Evolutionary conservation across 2,888 invertebrate species (phyloP), one percentile per base, ranked within the genome.

Genomic region (Dexiosoma caninum): DNA sequence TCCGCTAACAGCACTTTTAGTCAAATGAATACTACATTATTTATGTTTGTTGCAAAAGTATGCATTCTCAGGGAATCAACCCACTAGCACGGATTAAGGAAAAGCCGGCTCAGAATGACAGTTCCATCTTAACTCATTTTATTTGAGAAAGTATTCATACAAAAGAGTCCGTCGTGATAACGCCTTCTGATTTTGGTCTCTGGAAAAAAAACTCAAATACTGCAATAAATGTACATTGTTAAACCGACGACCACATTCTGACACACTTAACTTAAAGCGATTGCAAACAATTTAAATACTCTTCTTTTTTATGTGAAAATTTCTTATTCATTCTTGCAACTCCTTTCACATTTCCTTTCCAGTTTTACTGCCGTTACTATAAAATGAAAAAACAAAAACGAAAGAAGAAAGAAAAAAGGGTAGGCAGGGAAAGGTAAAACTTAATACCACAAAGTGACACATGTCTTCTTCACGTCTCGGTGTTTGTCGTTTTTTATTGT

Each of bases 211-310:
- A n/a, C n/a, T n/a, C n/a, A n/a, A n/a, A 1, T 46, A 23, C 14
- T 64, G 9, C 16, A 49, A 21, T 57, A 21, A 62, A 44, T 49
- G 35, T 35, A 21, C 37, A 32, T 49, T 64, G 14, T 46, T 62
- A 32, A 4, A 21, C 30, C 40, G 42, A 23, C 35, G 57, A 37
- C 8, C n/a, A 59, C 70, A 59, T 59, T 46, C 46, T 35, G 10
- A 46, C 8, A 44, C 37, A 35, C 23, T 19, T 10, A 59, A 49
- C 27, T 59, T 27, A 71, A 75, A 66, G 55, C n/a, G 55, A 66
- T 74, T 69, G 55, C 40, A 62, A 74, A 40, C 69, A 62, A 69
- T 79, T 79, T 74, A 64, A 69, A 74, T 79, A 57, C 27, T 49
- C 60, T 62, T 60, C 16, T 23, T 42, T n/a, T 21, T 44, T 42